A percentile compares a stretch with the other conserved stretches of the same genome.
Conservation (phyloP, 2,797 vertebrate species). For the Hemitrygon akajei region DNA sequence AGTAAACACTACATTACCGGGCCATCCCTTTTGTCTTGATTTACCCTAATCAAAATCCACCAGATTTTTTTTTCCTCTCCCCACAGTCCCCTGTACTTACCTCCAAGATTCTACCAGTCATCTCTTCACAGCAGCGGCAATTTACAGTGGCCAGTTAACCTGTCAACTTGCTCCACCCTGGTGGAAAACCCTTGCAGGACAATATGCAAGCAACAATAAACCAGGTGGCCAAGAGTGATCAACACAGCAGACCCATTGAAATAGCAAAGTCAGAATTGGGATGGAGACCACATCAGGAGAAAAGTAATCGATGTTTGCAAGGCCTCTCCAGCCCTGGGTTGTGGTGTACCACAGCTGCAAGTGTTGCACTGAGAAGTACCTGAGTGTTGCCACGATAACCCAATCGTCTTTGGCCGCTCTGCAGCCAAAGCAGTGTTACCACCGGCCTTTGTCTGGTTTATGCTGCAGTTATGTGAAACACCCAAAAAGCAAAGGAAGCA, state of each 20-base stretch:
- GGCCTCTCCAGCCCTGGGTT: neutral
- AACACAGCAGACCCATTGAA: neutral
- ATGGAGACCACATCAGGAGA: neutral
- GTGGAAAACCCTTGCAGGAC: too few relatives aligned
- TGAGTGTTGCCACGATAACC: neutral
- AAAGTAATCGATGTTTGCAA: neutral
- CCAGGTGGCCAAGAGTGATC: neutral
- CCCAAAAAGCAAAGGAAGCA: neutral
- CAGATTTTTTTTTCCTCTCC: too few relatives aligned
- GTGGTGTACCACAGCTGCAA: neutral
- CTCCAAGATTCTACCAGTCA: too few relatives aligned
- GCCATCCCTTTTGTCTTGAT: too few relatives aligned
- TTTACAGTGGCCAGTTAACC: too few relatives aligned
- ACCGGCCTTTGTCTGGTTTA: neutral
- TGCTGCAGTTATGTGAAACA: neutral
- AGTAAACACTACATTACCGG: too few relatives aligned
- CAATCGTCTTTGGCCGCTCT: neutral
- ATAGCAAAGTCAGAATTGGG: neutral
- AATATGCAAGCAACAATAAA: neutral
- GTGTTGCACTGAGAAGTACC: neutral
- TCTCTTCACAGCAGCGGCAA: too few relatives aligned
- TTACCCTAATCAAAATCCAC: too few relatives aligned
- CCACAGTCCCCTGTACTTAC: too few relatives aligned
- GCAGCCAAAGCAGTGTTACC: neutral
- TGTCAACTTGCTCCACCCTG: too few relatives aligned